Conservation (phyloP, 1,140 invertebrate genomes). For the Pseudomyrmex gracilis region DNA sequence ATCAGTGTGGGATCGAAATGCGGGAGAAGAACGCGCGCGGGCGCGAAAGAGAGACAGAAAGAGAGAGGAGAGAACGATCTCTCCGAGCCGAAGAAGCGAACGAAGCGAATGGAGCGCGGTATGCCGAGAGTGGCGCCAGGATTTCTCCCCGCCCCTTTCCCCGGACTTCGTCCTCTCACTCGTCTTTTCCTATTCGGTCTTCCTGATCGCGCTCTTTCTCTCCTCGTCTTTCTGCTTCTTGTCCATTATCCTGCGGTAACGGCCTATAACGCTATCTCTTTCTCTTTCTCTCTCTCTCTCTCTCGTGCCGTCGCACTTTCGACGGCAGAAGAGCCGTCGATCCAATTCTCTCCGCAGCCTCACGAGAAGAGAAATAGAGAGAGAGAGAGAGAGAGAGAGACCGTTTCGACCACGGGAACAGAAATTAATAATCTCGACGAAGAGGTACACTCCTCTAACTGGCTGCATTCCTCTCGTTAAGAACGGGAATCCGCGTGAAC, state of each 20-base stretch:
- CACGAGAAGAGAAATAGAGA: constrained; percentile 39
- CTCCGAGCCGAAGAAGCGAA: constrained; percentile 61
- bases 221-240: constrained; percentile 43
- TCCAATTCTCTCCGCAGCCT: constrained; percentile 78
- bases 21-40: constrained; percentile 55
- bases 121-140: constrained; percentile 82
- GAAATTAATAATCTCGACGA: constrained; percentile 81
- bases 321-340: constrained; percentile 67
- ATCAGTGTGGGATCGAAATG: constrained; percentile 77
- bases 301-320: constrained; percentile 61
- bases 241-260: constrained; percentile 64
- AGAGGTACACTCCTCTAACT: constrained; percentile 66
- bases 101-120: constrained; percentile 66
- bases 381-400: too few relatives aligned
- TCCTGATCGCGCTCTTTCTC: constrained; percentile 7
- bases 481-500: constrained; percentile 72
- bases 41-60: background rate
- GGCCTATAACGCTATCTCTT: constrained; percentile 55
- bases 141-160: constrained; percentile 77
- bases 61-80: constrained; percentile 18
- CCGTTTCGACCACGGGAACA: constrained; percentile 76
- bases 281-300: constrained; percentile 25
- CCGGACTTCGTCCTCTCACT: constrained; percentile 59
- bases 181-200: constrained; percentile 61
- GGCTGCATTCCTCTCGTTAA: constrained; percentile 72